Evolutionary conservation across 2,888 invertebrate genomes (phyloP), one percentile per base, ranked within the genome.

Genomic region (Punctoribates punctum): DNA sequence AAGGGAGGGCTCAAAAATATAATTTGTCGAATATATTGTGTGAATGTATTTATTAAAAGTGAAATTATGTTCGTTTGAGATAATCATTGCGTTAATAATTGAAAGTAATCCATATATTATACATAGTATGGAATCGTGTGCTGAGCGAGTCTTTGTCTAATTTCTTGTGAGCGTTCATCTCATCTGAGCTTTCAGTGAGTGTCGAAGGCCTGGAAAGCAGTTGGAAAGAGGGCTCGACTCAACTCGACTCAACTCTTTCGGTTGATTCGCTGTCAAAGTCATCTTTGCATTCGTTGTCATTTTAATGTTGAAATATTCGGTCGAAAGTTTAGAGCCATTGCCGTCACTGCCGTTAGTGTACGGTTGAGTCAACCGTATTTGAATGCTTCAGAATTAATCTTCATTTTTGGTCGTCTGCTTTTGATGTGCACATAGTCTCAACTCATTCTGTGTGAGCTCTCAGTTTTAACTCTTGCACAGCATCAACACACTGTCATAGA

Each of bases 211-310:
- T n/a, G 54, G 54, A 54, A 17, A 54, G 42, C 54, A 54, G 11
- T 11, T 8, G 25, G 27, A 27, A 8, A 62, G 60, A 23, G 23
- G 15, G 25, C 25, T 8, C 23, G 25, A 25, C 13, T 23, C n/a
- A 25, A 20, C 4, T 23, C 3, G 6, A n/a, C 6, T 62, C 27
- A 27, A 62, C 25, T 62, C 25, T 62, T 62, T 62, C n/a, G 60
- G 25, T 6, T 62, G 60, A 62, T 62, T 62, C 20, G 25, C 60
- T 62, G 60, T 62, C 60, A 62, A 62, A 62, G 60, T 62, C 60
- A 62, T 62, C 60, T 62, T 62, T 62, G 11, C 60, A 62, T 62
- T 62, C 6, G 25, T 62, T 62, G 60, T 62, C 60, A 62, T 62
- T 62, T 62, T 20, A 62, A 62, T 62, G 60, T 62, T 62, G 4